These are phyloP conservation scores for Halesus radiatus DNA, from an alignment of 1,140 invertebrate genomes.

Conservation along the genomic window DNA sequence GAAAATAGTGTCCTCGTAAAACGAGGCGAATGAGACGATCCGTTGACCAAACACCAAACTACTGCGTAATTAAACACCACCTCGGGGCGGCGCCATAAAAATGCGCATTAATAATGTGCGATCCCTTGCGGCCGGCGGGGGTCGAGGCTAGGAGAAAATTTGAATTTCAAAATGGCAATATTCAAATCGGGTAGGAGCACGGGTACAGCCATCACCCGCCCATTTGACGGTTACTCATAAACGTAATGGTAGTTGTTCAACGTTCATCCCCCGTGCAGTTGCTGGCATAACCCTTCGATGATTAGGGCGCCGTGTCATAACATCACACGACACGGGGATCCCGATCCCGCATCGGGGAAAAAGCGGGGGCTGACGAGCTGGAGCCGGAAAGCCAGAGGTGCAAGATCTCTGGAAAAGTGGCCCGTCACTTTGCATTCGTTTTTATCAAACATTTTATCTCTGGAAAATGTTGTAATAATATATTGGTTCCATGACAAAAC, in stretches of 20 bases:
- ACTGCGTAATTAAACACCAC: slow-evolving; percentile 31
- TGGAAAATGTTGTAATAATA: no score
- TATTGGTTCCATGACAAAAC: no score
- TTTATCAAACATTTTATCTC: no score
- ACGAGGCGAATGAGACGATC: not conserved
- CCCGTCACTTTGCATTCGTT: no score
- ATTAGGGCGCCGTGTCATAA: slow-evolving; percentile 52
- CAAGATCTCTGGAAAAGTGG: no score
- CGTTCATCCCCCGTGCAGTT: slow-evolving; percentile 40
- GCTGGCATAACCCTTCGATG: slow-evolving; percentile 49
- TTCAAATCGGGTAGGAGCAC: slow-evolving; percentile 33
- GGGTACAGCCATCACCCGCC: slow-evolving; percentile 36
- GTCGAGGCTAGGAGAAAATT: slow-evolving; percentile 10
- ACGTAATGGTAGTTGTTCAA: slow-evolving; percentile 40
- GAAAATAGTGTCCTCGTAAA: not conserved
- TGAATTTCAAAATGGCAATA: slow-evolving; percentile 39
- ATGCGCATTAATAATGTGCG: slow-evolving; percentile 25
- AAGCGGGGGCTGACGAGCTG: not conserved
- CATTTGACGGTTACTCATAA: slow-evolving; percentile 53
- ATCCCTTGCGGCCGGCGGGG: not conserved
- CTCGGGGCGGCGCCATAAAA: slow-evolving; percentile 18
- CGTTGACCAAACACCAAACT: slow-evolving; percentile 4
- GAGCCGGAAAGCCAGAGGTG: not conserved
- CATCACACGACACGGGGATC: slow-evolving; percentile 44
- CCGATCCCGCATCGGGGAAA: not conserved